These are phyloP conservation scores for Poicephalus meyeri DNA, from an alignment of 2,113 vertebrate genomes.

Conservation along the genomic window DNA sequence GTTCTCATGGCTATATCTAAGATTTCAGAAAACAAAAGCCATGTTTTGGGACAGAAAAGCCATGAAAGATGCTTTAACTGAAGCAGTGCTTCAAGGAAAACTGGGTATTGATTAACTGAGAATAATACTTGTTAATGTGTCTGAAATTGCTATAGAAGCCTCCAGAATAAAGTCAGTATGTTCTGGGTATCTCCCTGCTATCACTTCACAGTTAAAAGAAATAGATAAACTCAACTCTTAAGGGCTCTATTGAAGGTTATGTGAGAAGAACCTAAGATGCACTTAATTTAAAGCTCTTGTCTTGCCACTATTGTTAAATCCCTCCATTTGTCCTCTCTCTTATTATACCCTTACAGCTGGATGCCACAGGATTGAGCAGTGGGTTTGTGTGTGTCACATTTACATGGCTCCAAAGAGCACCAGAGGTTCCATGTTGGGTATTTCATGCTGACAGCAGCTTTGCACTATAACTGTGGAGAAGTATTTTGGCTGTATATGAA, in stretches of 20 bases:
- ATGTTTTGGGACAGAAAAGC: background rate
- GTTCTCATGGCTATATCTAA: background rate
- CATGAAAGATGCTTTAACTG: background rate
- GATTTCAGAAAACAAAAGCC: background rate
- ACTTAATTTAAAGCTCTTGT: background rate
- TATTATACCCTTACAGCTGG: background rate
- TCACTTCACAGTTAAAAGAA: background rate
- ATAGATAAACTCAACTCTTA: background rate
- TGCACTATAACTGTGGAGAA: slow-evolving; percentile 44
- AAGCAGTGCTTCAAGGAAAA: background rate
- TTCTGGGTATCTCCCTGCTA: background rate
- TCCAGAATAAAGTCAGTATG: background rate
- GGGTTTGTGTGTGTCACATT: background rate
- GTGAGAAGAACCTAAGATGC: background rate
- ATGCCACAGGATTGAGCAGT: background rate
- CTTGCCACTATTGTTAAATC: slow-evolving; percentile 34
- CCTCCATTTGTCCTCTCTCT: background rate
- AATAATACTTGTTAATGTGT: background rate
- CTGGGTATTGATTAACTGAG: background rate
- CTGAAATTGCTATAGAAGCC: background rate
- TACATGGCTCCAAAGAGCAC: background rate
- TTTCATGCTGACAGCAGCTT: slow-evolving; percentile 47
- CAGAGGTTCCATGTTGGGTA: background rate
- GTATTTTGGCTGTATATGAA: slow-evolving; percentile 41
- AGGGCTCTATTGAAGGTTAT: background rate